A percentile compares a stretch with the other conserved stretches of the same genome.
These are phyloP conservation scores for Parelbella ahira DNA, from an alignment of 2,888 invertebrate genomes.

Conservation along the genomic window DNA sequence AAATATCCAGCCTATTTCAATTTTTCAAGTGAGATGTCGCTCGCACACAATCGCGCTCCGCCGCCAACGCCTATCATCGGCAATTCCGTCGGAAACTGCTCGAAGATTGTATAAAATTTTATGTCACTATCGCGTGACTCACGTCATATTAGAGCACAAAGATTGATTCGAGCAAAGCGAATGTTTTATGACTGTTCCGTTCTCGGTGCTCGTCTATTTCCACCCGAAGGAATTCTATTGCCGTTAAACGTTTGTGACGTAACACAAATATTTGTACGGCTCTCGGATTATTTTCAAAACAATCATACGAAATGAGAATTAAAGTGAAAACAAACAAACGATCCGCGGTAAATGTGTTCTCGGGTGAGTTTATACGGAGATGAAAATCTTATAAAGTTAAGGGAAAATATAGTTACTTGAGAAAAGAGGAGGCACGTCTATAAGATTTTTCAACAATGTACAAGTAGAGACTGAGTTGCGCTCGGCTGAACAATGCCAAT, in stretches of 20 bases:
- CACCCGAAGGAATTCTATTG: slow-evolving; percentile 15
- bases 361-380: too few relatives aligned
- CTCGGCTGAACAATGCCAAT: too few relatives aligned
- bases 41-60: slow-evolving; percentile 1
- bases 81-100: slow-evolving; percentile 14
- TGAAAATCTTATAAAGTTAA: too few relatives aligned
- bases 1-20: slow-evolving; percentile 21
- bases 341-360: not conserved
- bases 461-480: too few relatives aligned
- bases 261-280: slow-evolving; percentile 20
- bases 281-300: slow-evolving; percentile 12
- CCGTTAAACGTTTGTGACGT: slow-evolving; percentile 18
- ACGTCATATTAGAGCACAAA: slow-evolving; percentile 15
- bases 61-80: slow-evolving; percentile 25
- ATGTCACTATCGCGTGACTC: slow-evolving; percentile 20
- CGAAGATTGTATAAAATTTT: slow-evolving; percentile 19
- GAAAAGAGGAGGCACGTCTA: too few relatives aligned
- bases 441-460: too few relatives aligned
- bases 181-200: slow-evolving; percentile 12
- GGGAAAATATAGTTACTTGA: too few relatives aligned
- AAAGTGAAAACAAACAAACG: slow-evolving; percentile 3
- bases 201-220: slow-evolving; percentile 14
- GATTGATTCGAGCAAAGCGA: slow-evolving; percentile 13
- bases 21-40: slow-evolving; percentile 18
- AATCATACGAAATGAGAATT: not conserved